A percentile compares a stretch with the other conserved stretches of the same genome.
phyloP scores from a whole-genome alignment of 2,888 invertebrate species.

The Petrolisthes cinctipes region DNA sequence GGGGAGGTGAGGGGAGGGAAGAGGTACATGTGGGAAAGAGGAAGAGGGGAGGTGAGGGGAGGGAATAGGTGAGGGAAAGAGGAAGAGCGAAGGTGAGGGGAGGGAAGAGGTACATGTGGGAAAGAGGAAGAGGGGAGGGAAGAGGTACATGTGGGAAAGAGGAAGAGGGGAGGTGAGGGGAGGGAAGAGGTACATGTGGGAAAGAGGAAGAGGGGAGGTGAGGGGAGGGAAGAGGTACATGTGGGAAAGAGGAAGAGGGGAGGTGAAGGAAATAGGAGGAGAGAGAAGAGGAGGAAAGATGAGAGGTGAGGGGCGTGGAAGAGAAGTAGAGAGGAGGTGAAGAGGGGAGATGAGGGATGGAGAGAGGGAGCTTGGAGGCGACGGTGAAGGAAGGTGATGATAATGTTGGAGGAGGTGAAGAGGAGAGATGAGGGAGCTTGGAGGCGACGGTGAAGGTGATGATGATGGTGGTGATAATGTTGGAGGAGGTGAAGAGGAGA shows the following conservation, averaged over 20 bases:
- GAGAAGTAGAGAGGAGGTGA: background rate
- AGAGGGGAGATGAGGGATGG: background rate
- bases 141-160: no score
- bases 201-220: no score
- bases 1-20: background rate
- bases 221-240: background rate
- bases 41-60: background rate
- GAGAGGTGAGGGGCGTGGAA: background rate
- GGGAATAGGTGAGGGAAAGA: no score
- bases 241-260: background rate
- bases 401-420: background rate
- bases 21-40: background rate
- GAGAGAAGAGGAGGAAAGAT: background rate
- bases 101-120: no score
- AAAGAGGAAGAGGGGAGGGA: no score
- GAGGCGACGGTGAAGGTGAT: background rate
- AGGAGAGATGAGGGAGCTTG: background rate
- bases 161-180: no score
- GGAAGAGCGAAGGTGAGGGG: no score
- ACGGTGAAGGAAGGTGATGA: background rate
- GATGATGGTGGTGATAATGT: background rate
- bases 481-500: no score
- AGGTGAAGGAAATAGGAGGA: background rate
- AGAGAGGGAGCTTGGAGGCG: background rate
- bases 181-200: no score